A percentile compares a stretch with the other conserved stretches of the same genome.
phyloP scores from a whole-genome alignment of 2,113 vertebrate genomes.

The Rattus norvegicus region DNA sequence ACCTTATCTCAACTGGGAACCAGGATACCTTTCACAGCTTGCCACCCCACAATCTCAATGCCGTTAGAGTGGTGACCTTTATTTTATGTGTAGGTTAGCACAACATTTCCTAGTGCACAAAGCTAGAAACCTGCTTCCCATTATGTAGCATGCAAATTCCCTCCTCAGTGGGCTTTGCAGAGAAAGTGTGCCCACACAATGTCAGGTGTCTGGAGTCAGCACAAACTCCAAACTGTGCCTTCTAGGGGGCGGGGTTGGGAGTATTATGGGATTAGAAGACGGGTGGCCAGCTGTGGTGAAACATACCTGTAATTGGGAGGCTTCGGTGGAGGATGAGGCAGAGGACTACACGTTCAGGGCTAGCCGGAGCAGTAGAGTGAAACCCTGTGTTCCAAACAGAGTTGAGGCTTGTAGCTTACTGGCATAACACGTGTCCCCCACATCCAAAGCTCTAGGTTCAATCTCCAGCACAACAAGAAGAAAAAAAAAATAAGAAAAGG shows the following conservation, averaged over 20 bases:
- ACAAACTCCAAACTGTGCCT: background rate
- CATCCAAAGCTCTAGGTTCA: background rate
- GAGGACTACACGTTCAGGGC: background rate
- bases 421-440: background rate
- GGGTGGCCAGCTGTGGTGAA: background rate
- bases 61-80: background rate
- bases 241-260: background rate
- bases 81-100: background rate
- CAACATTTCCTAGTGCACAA: background rate
- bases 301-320: background rate
- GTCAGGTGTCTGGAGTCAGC: too few species aligned
- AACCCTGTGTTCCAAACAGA: background rate
- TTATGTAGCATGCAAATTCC: background rate
- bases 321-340: background rate
- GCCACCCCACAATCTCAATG: background rate
- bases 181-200: background rate
- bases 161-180: background rate
- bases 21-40: too few species aligned
- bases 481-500: too few species aligned
- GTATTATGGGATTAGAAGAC: background rate
- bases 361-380: background rate
- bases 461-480: background rate
- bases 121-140: background rate
- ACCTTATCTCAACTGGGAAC: too few species aligned
- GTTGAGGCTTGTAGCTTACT: background rate